These are phyloP conservation scores for Tortrix viridana DNA, from an alignment of 2,888 invertebrate genomes.

Conservation along the genomic window DNA sequence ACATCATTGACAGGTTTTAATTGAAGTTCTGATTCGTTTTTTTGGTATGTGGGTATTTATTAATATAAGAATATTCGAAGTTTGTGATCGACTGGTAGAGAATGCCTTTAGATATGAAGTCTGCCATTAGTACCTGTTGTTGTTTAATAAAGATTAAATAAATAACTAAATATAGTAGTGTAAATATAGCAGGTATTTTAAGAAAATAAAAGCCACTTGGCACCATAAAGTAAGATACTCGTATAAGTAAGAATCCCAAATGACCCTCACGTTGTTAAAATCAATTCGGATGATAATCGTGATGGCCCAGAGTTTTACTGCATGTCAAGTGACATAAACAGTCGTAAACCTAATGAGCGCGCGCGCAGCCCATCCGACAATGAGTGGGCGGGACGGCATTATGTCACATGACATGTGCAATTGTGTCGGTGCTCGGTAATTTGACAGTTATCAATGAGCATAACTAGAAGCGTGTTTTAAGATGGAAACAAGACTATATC, in stretches of 20 bases:
- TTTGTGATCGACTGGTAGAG: background rate
- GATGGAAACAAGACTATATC: too few relatives aligned
- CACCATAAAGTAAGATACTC: too few relatives aligned
- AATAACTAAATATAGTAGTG: too few relatives aligned
- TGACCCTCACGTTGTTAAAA: constrained; percentile 14
- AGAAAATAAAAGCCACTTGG: too few relatives aligned
- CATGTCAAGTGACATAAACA: constrained; percentile 57
- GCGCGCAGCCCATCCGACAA: constrained; percentile 53
- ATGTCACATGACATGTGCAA: constrained; percentile 41
- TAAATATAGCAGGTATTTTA: too few relatives aligned
- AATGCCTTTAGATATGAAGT: too few relatives aligned
- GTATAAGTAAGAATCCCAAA: too few relatives aligned
- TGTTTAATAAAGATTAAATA: too few relatives aligned
- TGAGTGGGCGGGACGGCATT: constrained; percentile 54
- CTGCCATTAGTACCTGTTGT: too few relatives aligned
- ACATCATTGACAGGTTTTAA: constrained; percentile 20
- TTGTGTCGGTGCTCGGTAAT: constrained; percentile 20
- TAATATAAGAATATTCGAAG: too few relatives aligned
- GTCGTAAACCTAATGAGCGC: constrained; percentile 59
- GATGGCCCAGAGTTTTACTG: constrained; percentile 48
- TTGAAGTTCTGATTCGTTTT: constrained; percentile 11
- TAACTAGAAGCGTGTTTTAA: too few relatives aligned
- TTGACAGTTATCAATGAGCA: background rate
- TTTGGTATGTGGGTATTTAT: background rate
- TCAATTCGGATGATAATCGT: constrained; percentile 44